A percentile compares a stretch with the other conserved stretches of the same genome.
Conservation (phyloP, 2,113 vertebrate species). For the Puffinus mauretanicus region DNA sequence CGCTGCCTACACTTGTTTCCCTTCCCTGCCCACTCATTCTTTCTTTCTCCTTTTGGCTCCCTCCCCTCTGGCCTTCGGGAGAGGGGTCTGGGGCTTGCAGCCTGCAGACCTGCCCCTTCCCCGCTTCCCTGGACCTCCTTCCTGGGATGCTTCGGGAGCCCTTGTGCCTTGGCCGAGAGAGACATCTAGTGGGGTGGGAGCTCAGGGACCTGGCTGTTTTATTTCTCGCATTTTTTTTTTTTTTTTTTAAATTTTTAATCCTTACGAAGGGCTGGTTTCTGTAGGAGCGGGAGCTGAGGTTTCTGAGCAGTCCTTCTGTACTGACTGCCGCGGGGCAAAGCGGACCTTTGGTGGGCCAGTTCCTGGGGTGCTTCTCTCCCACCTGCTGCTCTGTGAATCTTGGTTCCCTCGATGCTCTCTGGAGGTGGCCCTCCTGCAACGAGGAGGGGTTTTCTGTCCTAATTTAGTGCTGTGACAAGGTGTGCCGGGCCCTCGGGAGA, state of each 20-base stretch:
- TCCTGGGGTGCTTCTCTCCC: not conserved
- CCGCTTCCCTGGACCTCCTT: not conserved
- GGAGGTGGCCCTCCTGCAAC: not conserved
- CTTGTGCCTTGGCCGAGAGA: not conserved
- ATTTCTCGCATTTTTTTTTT: no score
- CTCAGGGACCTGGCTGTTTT: not conserved
- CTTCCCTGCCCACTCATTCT: not conserved
- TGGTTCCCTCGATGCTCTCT: fast-evolving
- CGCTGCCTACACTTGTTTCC: not conserved
- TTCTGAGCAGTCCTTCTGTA: not conserved
- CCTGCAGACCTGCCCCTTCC: not conserved
- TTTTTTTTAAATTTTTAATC: not conserved
- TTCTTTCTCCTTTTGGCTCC: not conserved
- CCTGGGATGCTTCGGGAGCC: not conserved
- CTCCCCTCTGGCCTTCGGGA: not conserved
- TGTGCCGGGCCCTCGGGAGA: not conserved
- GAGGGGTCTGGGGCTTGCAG: not conserved
- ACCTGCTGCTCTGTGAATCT: fast-evolving
- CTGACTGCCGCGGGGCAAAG: fast-evolving
- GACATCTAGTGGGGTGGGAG: slow-evolving; percentile 16
- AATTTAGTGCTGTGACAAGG: fast-evolving
- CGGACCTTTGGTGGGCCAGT: not conserved
- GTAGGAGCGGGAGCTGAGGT: not conserved
- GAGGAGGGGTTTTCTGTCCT: no score
- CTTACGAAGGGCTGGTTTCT: fast-evolving